phyloP scores from a whole-genome alignment of 2,888 invertebrate species.

The Romanomermis culicivorax region DNA sequence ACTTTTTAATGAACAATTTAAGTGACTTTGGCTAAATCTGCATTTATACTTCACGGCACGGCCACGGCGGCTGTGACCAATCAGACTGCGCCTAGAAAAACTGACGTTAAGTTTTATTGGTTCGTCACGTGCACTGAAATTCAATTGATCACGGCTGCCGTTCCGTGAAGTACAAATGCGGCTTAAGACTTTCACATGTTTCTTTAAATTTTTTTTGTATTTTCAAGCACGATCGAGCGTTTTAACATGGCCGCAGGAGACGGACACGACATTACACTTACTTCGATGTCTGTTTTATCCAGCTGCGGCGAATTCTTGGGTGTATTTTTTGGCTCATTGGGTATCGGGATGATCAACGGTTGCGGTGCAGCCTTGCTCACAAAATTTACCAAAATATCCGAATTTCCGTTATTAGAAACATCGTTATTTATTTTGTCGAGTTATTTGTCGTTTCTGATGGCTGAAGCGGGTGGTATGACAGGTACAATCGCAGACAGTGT shows the following conservation, averaged over 20 bases:
- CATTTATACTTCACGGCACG: too few relatives aligned
- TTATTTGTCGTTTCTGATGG: slow-evolving; percentile 84
- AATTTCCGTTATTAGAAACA: slow-evolving; percentile 82
- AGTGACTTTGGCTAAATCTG: too few relatives aligned
- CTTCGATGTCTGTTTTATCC: slow-evolving; percentile 60
- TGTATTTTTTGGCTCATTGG: slow-evolving; percentile 69
- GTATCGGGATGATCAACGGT: slow-evolving; percentile 77
- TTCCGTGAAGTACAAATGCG: too few relatives aligned
- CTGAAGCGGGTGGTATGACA: slow-evolving; percentile 84
- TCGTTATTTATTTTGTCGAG: slow-evolving; percentile 93
- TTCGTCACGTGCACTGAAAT: too few relatives aligned
- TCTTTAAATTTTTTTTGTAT: too few relatives aligned
- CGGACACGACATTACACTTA: slow-evolving; percentile 38
- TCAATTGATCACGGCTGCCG: too few relatives aligned
- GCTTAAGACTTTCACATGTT: too few relatives aligned
- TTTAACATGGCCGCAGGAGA: not conserved
- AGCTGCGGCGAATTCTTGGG: slow-evolving; percentile 74
- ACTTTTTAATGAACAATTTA: too few relatives aligned
- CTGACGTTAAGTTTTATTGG: too few relatives aligned
- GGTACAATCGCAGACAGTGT: slow-evolving; percentile 45
- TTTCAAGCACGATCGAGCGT: slow-evolving; percentile 45
- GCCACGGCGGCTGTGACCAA: too few relatives aligned
- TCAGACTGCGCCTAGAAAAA: too few relatives aligned
- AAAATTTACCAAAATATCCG: slow-evolving; percentile 42
- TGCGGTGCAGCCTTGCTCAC: slow-evolving; percentile 67